Base-by-base conservation (phyloP, 2,888 invertebrate species). In the Drosophila mimetica region DNA sequence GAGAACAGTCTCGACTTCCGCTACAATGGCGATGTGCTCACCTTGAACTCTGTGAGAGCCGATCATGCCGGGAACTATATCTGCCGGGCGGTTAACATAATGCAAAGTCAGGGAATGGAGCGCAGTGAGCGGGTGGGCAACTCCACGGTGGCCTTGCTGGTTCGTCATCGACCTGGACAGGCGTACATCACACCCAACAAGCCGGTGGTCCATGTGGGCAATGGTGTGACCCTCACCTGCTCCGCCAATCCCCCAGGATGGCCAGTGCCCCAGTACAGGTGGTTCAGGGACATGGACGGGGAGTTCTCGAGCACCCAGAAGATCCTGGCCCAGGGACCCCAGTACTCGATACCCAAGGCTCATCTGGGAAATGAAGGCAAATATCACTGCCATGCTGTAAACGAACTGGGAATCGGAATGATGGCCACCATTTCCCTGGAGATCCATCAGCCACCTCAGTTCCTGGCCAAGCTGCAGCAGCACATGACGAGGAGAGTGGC, bases 221-320 rank as follows among this genome's bases (percentile, higher is more conserved):
- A 95, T 3, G 95, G 95, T 0, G 96, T 96, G 1, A 97, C 96
- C 2, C 93, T 97, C 13, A 96, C 96, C 0, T 98, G 98, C 89
- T 95, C 95, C 39, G 97, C 97, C 0, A 95, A 94, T 75, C 98
- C 98, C 0, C 96, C 97, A 0, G 98, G 98, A n/a, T 97, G 97
- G 95, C 98, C 98, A 0, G 95, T 95, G 22, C 97, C 98, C 0
- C 95, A 96, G 88, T 98, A 95, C 91, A 94, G 96, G 61, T 98
- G 98, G 98, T 97, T 96, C 93, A 94, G 95, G 57, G 96, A 96
- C 85, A 95, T 95, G 69, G 93, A 93, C 2, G 94, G 94, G 4
- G 93, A 94, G 7, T 90, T 91, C 74, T 89, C 91, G 0, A 91
- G 92, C 14, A 93, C 93, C 5, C 94, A 95, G 77, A 93, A 94